Conservation (phyloP, 2,797 vertebrate genomes). For the Gallinago nigripennis region DNA sequence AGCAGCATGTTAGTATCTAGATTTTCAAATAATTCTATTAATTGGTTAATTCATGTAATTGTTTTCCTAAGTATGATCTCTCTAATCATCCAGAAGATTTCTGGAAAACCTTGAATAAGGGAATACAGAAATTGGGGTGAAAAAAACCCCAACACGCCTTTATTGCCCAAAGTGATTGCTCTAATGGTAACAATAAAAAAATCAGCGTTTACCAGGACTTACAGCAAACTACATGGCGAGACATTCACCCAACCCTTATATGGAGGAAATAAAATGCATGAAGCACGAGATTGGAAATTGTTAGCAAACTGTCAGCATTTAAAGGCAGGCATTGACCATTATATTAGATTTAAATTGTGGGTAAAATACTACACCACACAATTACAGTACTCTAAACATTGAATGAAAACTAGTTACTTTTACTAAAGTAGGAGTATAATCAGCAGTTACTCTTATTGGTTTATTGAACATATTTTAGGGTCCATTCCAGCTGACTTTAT, state of each 20-base stretch:
- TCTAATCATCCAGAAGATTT: not conserved
- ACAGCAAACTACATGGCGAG: not conserved
- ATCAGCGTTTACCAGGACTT: not conserved
- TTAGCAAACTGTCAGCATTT: slow-evolving; percentile 55
- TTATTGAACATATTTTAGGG: slow-evolving; percentile 65
- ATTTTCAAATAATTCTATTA: not conserved
- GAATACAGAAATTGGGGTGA: not conserved
- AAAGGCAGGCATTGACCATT: slow-evolving; percentile 50
- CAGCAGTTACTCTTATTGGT: slow-evolving; percentile 59
- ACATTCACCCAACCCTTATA: not conserved
- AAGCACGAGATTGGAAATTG: slow-evolving; percentile 29
- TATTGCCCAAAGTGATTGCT: not conserved
- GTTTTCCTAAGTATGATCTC: not conserved
- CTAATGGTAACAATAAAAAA: not conserved
- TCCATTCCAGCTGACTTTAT: slow-evolving; percentile 60
- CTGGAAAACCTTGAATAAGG: not conserved
- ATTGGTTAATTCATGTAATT: not conserved
- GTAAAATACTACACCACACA: slow-evolving; percentile 9
- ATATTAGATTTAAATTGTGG: slow-evolving; percentile 42
- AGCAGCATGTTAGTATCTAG: not conserved
- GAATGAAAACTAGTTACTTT: slow-evolving; percentile 65
- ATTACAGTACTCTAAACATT: slow-evolving; percentile 54
- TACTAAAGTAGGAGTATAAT: slow-evolving; percentile 46
- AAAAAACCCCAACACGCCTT: not conserved
- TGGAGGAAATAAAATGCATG: slow-evolving; percentile 14